These are phyloP conservation scores for Slavum lentiscoides DNA, from an alignment of 2,888 invertebrate species.

Conservation along the genomic window DNA sequence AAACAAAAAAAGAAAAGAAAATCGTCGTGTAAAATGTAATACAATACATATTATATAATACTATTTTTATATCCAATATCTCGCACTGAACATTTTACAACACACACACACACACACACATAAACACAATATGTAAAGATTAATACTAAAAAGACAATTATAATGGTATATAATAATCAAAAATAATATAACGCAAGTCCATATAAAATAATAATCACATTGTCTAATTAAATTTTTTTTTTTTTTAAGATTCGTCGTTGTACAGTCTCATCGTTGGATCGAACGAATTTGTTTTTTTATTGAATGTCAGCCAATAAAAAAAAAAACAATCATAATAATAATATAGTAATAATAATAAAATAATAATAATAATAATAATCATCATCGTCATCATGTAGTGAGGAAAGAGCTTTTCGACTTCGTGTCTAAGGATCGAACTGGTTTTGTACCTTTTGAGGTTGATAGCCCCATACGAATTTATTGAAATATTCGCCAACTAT, in stretches of 20 bases:
- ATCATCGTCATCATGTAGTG: neutral
- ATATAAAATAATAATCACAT: slow-evolving; percentile 33
- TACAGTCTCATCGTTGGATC: slow-evolving; percentile 45
- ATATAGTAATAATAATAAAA: neutral
- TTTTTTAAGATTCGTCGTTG: slow-evolving; percentile 30
- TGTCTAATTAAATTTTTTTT: slow-evolving; percentile 21
- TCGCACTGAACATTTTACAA: neutral
- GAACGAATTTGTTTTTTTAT: slow-evolving; percentile 12
- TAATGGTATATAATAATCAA: neutral
- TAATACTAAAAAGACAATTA: slow-evolving; percentile 31
- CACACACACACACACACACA: slow-evolving; percentile 8
- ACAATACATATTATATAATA: neutral
- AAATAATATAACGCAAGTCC: slow-evolving; percentile 1
- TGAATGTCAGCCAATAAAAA: slow-evolving; percentile 7
- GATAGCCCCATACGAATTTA: slow-evolving; percentile 67
- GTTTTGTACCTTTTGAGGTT: slow-evolving; percentile 61
- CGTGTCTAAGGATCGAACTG: slow-evolving; percentile 37
- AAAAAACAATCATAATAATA: neutral
- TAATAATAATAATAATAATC: slow-evolving; percentile 20
- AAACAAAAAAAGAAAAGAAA: neutral
- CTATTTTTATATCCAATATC: slow-evolving; percentile 11
- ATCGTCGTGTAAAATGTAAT: slow-evolving; percentile 11
- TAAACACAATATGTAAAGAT: slow-evolving; percentile 12
- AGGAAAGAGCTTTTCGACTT: slow-evolving; percentile 27
- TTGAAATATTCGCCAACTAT: slow-evolving; percentile 75